Conservation (phyloP, 2,888 invertebrate species). For the Bruchidius siliquastri region DNA sequence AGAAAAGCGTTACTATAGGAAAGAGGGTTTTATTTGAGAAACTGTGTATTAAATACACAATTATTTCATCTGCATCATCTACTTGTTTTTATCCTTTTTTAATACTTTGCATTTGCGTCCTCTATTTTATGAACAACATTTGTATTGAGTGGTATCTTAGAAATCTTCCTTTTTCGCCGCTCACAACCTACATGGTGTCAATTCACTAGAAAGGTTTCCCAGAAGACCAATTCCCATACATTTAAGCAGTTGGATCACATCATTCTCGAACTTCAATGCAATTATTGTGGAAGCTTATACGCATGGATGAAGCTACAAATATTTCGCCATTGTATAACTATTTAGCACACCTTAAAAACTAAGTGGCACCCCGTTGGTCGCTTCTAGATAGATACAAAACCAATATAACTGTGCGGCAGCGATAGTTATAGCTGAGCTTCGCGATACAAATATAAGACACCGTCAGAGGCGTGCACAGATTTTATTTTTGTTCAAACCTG, state of each 20-base stretch:
- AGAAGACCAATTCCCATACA: not conserved
- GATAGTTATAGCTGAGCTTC: not conserved
- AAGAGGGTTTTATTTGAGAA: too few species aligned
- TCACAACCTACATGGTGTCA: too few species aligned
- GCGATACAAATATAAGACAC: not conserved
- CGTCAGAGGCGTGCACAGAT: not conserved
- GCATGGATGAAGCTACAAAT: not conserved
- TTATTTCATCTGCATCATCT: too few species aligned
- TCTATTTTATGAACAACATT: too few species aligned
- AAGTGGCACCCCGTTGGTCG: not conserved
- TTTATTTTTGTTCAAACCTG: not conserved
- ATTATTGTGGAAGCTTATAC: not conserved
- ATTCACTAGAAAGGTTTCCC: not conserved
- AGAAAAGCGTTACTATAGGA: too few species aligned
- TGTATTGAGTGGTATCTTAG: too few species aligned
- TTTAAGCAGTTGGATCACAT: not conserved
- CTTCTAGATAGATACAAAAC: not conserved
- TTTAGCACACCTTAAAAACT: not conserved
- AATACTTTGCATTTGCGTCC: too few species aligned
- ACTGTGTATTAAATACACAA: too few species aligned
- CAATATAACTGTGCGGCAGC: not conserved
- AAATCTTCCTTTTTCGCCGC: too few species aligned
- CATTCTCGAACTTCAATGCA: not conserved
- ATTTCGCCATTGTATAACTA: not conserved
- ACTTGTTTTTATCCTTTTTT: too few species aligned